A percentile compares a stretch with the other conserved stretches of the same genome.
Conservation (phyloP, 2,888 invertebrate species). For the Argyresthia goedartella region DNA sequence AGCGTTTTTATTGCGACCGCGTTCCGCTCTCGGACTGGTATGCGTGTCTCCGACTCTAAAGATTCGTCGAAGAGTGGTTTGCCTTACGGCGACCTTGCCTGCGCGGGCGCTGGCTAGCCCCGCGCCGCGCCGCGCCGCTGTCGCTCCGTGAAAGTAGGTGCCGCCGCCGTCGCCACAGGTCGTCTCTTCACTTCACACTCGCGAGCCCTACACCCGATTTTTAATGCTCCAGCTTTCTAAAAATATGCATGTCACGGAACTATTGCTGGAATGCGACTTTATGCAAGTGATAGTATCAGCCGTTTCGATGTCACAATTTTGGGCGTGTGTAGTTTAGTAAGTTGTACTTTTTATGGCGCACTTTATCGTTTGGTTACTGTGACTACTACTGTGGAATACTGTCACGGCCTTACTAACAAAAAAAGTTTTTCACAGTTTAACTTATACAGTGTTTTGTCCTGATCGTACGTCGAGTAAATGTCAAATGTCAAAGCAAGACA, state of each 20-base stretch:
- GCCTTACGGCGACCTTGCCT: conserved; percentile 66
- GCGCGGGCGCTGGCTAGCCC: conserved; percentile 24
- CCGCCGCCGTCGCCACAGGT: conserved; percentile 19
- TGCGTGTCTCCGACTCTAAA: conserved; percentile 51
- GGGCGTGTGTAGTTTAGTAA: no score
- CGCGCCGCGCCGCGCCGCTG: conserved; percentile 19
- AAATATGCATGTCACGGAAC: conserved; percentile 1
- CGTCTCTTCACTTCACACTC: conserved; percentile 7
- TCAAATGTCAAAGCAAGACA: no score
- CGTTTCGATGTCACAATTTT: no score
- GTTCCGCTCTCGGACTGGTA: conserved; percentile 25
- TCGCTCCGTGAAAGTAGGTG: conserved; percentile 59
- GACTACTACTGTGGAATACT: no score
- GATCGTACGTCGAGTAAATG: no score
- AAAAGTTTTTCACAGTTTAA: no score
- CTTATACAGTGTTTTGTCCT: no score
- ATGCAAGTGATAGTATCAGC: background rate
- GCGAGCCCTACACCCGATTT: conserved; percentile 1
- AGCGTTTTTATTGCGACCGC: conserved; percentile 35
- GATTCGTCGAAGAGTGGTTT: conserved; percentile 66
- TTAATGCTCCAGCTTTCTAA: conserved; percentile 5
- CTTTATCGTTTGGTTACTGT: background rate
- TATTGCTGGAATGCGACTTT: background rate
- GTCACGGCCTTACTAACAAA: no score
- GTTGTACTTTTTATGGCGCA: no score